Evolutionary conservation across 1,140 invertebrate genomes (phyloP).

Genomic region (Magallana ariakensis): DNA sequence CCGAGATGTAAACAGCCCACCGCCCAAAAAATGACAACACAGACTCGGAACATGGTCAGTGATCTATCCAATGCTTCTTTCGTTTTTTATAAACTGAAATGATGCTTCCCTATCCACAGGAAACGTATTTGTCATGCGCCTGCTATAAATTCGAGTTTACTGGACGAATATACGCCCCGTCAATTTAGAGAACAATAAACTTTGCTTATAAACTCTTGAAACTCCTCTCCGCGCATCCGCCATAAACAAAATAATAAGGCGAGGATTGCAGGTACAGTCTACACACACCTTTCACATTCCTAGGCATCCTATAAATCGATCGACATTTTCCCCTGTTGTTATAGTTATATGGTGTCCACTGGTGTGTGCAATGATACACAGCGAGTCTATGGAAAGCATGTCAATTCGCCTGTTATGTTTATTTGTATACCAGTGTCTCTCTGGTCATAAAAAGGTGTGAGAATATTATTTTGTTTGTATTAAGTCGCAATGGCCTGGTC

Average conservation of each 20-base stretch:
- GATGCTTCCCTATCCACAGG: background rate
- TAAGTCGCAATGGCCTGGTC: too few relatives aligned
- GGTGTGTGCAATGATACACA: background rate
- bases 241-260: background rate
- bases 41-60: background rate
- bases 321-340: background rate
- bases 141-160: too few relatives aligned
- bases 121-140: background rate
- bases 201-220: background rate
- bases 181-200: background rate
- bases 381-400: background rate
- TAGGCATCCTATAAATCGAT: background rate
- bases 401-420: background rate
- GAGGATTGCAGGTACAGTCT: background rate
- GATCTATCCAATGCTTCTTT: background rate
- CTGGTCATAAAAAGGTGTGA: conserved; percentile 28
- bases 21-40: background rate
- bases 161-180: too few relatives aligned
- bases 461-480: conserved; percentile 1
- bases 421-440: background rate
- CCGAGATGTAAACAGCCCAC: background rate
- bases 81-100: background rate
- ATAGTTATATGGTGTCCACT: background rate
- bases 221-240: background rate
- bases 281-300: background rate